Evolutionary conservation across 2,888 invertebrate species (phyloP).

Genomic region (Melipona bicolor): DNA sequence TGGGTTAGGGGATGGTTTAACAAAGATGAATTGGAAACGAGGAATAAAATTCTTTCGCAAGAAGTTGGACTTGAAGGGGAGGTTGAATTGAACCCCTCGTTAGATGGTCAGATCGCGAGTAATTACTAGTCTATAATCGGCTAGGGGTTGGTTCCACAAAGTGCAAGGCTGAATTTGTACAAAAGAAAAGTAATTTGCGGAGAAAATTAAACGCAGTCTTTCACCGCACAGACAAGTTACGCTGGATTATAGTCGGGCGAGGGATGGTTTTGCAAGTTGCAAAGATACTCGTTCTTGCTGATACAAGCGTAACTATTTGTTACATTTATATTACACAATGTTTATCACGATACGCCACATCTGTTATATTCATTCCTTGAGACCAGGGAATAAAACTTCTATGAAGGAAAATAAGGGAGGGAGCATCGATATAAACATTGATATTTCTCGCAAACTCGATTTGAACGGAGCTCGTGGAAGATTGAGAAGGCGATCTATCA

Average conservation of each 20-base stretch:
- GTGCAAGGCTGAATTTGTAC: background rate
- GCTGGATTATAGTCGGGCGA: too few species aligned
- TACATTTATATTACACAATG: too few species aligned
- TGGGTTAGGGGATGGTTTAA: too few species aligned
- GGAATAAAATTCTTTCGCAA: too few species aligned
- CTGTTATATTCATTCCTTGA: background rate
- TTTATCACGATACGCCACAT: too few species aligned
- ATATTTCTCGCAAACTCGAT: constrained; percentile 30
- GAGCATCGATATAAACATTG: constrained; percentile 11
- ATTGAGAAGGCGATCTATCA: constrained; percentile 12
- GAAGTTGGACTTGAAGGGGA: background rate
- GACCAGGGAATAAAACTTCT: background rate
- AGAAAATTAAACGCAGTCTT: too few species aligned
- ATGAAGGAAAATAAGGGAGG: too few species aligned
- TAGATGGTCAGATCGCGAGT: background rate
- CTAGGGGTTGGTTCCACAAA: background rate
- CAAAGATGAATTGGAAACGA: too few species aligned
- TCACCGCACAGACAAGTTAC: too few species aligned
- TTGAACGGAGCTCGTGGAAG: background rate
- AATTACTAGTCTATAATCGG: background rate
- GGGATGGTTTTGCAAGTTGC: too few species aligned
- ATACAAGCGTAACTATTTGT: too few species aligned
- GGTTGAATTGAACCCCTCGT: background rate
- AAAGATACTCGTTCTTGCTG: too few species aligned
- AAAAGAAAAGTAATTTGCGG: background rate